Base-by-base conservation (phyloP, 1,140 invertebrate species). In the Popillia japonica region DNA sequence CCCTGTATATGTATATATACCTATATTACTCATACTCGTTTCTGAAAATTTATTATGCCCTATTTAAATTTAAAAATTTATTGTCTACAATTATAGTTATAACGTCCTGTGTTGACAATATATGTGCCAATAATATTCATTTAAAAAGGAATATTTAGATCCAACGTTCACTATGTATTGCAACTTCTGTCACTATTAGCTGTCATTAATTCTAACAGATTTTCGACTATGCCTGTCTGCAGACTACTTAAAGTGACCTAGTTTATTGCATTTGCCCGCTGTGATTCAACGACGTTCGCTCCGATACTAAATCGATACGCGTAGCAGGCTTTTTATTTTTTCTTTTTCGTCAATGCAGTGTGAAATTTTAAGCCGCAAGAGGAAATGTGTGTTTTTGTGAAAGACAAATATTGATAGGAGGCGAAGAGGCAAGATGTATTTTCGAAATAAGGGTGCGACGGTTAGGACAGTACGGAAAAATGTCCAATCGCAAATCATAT, bases 321-420 rank as follows among this genome's bases (percentile, higher is more conserved):
- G 27, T 6, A 20, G 22, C 4, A 34, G 27, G 4, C 27, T 68
- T 68, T 68, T 68, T 68, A 11, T 22, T 68, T 68, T 68, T 68
- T 68, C 22, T 27, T 22, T 9, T 23, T 17, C 10, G 59, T 17
- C 61, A 14, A 14, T 68, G 27, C 20, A 10, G 61, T 68, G 61
- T 34, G 20, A 34, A 68, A 68, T 68, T 68, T 68, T 34, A 23
- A 68, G 61, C 61, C 27, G 14, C 61, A 34, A 68, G 61, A 34
- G 61, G 27, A 68, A 68, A 68, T 27, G 27, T 68, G 61, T 34
- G 27, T 68, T 68, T 68, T 68, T 27, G 22, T 9, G 27, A 9
- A 68, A 68, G 61, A 27, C 61, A 68, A 68, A 68, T 68, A 68
- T 68, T 68, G 61, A 68, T 68, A 68, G 61, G 27, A 22, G 48